Evolutionary conservation across 2,888 invertebrate species (phyloP).

Genomic region (Ecdyonurus torrentis): DNA sequence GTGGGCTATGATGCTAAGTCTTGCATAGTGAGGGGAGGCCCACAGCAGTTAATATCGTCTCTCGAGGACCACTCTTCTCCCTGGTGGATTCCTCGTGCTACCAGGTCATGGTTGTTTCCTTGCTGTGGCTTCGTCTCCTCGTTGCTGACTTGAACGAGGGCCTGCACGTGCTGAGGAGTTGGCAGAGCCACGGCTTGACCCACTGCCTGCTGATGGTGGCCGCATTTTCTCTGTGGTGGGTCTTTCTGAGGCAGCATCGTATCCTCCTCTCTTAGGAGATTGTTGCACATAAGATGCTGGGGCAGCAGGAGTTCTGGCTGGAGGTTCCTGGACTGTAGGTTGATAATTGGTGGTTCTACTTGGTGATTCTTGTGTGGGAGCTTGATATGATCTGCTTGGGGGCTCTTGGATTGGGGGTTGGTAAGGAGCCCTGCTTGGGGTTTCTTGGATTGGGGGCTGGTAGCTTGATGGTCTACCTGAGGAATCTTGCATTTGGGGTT

Average conservation of each 20-base stretch:
- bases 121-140: not conserved
- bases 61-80: not conserved
- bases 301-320: not conserved
- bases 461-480: not conserved
- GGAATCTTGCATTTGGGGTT: no score
- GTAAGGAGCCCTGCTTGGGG: no score
- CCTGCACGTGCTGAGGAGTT: not conserved
- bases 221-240: not conserved
- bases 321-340: not conserved
- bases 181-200: not conserved
- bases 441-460: no score
- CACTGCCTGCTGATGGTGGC: not conserved
- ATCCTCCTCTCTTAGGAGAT: not conserved
- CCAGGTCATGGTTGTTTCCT: not conserved
- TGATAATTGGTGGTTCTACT: not conserved
- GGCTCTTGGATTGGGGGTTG: not conserved
- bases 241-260: no score
- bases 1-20: not conserved
- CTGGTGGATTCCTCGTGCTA: not conserved
- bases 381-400: not conserved
- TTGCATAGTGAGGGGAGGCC: not conserved
- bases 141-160: not conserved
- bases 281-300: not conserved
- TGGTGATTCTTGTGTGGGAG: not conserved
- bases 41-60: not conserved